Evolutionary conservation across 2,113 vertebrate genomes (phyloP).

Genomic region (Ptychochromis oligacanthus): DNA sequence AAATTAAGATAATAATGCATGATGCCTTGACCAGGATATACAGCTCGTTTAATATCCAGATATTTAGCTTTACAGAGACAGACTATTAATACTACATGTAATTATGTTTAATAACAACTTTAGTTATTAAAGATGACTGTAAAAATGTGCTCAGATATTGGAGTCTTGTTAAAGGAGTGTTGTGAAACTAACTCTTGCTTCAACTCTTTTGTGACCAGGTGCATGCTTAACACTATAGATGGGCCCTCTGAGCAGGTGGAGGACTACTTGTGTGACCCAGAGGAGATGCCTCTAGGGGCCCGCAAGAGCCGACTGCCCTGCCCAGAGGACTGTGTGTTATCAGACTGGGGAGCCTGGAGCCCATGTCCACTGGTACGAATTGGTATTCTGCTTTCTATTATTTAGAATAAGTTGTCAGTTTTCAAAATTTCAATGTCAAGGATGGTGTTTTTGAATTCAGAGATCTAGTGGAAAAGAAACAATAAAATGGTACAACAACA

Average conservation of each 20-base stretch:
- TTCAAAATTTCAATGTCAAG: neutral
- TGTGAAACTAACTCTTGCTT: neutral
- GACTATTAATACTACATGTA: neutral
- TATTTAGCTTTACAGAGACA: neutral
- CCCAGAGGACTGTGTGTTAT: constrained; percentile 94
- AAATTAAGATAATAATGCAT: neutral
- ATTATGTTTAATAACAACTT: neutral
- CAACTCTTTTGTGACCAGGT: constrained; percentile 76
- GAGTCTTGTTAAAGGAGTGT: neutral
- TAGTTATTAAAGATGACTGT: neutral
- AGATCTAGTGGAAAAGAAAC: neutral
- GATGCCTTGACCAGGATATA: neutral
- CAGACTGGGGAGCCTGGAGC: constrained; percentile 92
- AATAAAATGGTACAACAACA: neutral
- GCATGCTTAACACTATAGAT: constrained; percentile 95
- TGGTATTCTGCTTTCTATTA: neutral
- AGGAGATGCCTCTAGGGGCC: constrained; percentile 96
- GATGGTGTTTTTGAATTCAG: neutral
- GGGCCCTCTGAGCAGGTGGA: constrained; percentile 94
- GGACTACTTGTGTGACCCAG: constrained; percentile 96
- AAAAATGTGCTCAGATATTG: neutral
- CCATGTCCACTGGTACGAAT: constrained; percentile 60
- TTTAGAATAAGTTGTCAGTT: neutral
- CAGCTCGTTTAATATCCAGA: neutral
- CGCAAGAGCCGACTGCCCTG: constrained; percentile 91